These are phyloP conservation scores for Ostrea edulis DNA, from an alignment of 1,140 invertebrate species.

Conservation along the genomic window DNA sequence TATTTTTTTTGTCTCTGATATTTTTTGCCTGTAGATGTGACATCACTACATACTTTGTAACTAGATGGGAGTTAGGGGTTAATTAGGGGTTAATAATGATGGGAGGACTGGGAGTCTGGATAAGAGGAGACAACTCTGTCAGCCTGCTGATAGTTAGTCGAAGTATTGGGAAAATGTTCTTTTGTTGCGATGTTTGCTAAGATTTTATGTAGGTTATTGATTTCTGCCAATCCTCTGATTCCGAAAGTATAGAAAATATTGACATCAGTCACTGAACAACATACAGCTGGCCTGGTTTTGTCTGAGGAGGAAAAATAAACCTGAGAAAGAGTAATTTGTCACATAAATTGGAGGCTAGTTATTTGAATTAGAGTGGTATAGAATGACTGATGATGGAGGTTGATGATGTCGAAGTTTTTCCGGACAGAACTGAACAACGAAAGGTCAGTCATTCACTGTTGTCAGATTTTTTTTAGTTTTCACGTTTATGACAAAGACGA, in stretches of 20 bases:
- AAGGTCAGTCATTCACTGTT: slow-evolving; percentile 27
- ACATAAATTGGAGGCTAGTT: not conserved
- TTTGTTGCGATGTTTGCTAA: slow-evolving; percentile 29
- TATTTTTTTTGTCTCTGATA: not conserved
- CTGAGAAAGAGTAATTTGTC: not conserved
- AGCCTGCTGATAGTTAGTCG: not conserved
- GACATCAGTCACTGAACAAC: not conserved
- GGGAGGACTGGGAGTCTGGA: not conserved
- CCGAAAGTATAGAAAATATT: slow-evolving; percentile 3
- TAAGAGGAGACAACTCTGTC: not conserved
- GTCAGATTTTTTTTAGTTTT: not conserved
- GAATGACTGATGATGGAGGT: slow-evolving; percentile 19
- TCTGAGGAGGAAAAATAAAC: not conserved
- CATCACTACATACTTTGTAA: not conserved
- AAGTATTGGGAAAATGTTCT: slow-evolving; percentile 27
- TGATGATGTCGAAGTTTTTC: not conserved
- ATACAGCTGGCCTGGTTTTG: not conserved
- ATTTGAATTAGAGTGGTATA: not conserved
- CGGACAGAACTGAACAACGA: not conserved
- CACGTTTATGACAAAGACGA: not conserved
- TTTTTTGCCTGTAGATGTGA: not conserved
- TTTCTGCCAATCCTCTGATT: slow-evolving; percentile 7
- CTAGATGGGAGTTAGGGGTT: not conserved
- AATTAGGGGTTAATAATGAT: not conserved
- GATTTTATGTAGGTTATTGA: not conserved